Evolutionary conservation across 2,797 vertebrate genomes (phyloP).

Genomic region (Lophius americanus): DNA sequence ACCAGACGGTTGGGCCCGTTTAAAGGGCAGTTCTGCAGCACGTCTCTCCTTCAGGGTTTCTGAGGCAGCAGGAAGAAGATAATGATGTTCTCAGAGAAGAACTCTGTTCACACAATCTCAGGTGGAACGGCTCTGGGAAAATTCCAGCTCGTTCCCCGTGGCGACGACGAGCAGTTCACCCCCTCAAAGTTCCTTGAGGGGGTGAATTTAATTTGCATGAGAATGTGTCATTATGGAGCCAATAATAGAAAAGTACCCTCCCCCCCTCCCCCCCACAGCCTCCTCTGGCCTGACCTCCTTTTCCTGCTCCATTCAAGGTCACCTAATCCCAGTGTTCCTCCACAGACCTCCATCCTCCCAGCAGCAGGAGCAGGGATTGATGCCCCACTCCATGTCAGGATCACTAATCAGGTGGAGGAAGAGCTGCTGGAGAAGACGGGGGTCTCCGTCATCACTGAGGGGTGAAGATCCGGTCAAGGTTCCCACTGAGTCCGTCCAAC

Average conservation of each 20-base stretch:
- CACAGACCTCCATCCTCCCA: conserved; percentile 74
- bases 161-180: conserved; percentile 55
- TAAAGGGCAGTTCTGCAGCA: conserved; percentile 23
- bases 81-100: conserved; percentile 37
- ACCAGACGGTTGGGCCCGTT: not conserved
- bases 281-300: conserved; percentile 33
- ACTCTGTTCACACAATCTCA: conserved; percentile 61
- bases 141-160: conserved; percentile 49
- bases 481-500: conserved; percentile 54
- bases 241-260: conserved; percentile 70
- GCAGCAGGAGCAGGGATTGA: conserved; percentile 74
- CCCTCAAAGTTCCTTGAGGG: conserved; percentile 18
- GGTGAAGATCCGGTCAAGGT: conserved; percentile 83
- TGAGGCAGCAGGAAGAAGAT: conserved; percentile 18
- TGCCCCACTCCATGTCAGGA: conserved; percentile 74
- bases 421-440: conserved; percentile 78
- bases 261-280: no score
- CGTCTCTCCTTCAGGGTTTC: conserved; percentile 1
- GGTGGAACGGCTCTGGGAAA: conserved; percentile 53
- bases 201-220: conserved; percentile 74
- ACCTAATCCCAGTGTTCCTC: conserved; percentile 73
- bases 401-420: conserved; percentile 83
- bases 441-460: conserved; percentile 72
- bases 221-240: conserved; percentile 74
- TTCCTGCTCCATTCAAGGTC: conserved; percentile 75